phyloP scores from a whole-genome alignment of 1,140 invertebrate species.

The Chionoecetes opilio region DNA sequence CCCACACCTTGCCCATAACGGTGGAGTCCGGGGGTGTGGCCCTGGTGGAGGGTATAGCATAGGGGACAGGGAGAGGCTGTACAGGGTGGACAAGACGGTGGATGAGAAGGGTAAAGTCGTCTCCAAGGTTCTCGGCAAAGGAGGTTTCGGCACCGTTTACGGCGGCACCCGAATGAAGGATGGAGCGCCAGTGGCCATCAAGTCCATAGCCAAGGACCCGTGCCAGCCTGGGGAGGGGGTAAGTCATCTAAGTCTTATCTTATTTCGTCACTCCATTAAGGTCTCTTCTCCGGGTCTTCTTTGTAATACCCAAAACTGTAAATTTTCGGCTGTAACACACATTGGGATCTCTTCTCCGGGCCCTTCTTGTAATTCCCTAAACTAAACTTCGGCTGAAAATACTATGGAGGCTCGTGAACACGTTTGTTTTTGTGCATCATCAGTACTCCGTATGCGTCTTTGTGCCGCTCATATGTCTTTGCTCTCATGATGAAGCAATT shows the following conservation, averaged over 20 bases:
- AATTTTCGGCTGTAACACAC: no score
- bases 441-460: no score
- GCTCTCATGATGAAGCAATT: no score
- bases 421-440: no score
- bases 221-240: slow-evolving; percentile 87
- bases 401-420: no score
- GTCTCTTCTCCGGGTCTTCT: no score
- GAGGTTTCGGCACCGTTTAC: slow-evolving; percentile 87
- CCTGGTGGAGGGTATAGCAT: not conserved
- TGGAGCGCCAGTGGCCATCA: slow-evolving; percentile 86
- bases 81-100: slow-evolving; percentile 71
- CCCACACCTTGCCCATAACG: not conserved
- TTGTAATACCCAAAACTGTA: no score
- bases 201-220: slow-evolving; percentile 86
- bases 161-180: slow-evolving; percentile 84
- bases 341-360: no score
- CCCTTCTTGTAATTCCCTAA: no score
- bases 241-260: slow-evolving; percentile 78
- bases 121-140: slow-evolving; percentile 85
- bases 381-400: no score
- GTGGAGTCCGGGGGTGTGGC: not conserved
- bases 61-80: slow-evolving; percentile 44
- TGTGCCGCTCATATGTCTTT: no score
- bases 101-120: slow-evolving; percentile 81
- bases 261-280: no score